phyloP scores from a whole-genome alignment of 2,113 vertebrate species.

The Ariopsis seemanni region DNA sequence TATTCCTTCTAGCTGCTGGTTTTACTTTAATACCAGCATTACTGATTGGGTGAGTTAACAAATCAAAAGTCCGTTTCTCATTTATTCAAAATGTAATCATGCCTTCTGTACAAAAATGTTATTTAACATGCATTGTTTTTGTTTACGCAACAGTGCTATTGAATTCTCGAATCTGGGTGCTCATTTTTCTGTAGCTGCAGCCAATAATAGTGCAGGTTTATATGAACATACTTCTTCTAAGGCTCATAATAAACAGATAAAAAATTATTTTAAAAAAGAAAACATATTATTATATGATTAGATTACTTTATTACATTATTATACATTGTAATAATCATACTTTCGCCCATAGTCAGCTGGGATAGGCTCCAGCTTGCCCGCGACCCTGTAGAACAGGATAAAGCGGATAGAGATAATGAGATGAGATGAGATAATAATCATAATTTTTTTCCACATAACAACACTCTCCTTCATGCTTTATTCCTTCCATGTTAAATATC shows the following conservation, averaged over 20 bases:
- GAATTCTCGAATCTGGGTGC: neutral
- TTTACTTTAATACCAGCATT: slow-evolving; percentile 71
- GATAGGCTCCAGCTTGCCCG: no score
- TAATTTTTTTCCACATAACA: neutral
- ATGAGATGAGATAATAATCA: neutral
- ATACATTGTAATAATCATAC: neutral
- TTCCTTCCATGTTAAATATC: neutral
- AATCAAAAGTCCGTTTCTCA: neutral
- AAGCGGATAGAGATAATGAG: no score
- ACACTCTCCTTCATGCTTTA: neutral
- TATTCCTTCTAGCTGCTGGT: slow-evolving; percentile 75
- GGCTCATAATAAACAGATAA: neutral
- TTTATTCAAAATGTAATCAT: neutral
- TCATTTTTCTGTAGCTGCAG: neutral
- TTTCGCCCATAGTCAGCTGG: no score
- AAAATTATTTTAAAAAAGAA: neutral
- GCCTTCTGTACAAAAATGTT: neutral
- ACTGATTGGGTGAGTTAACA: slow-evolving; percentile 52
- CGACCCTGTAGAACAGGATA: no score
- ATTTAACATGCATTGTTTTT: neutral
- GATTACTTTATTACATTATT: neutral
- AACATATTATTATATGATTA: neutral
- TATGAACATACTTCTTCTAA: neutral
- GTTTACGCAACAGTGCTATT: neutral
- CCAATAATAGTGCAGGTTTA: neutral